phyloP scores from a whole-genome alignment of 2,888 invertebrate genomes.

The Epistrophe eligans region DNA sequence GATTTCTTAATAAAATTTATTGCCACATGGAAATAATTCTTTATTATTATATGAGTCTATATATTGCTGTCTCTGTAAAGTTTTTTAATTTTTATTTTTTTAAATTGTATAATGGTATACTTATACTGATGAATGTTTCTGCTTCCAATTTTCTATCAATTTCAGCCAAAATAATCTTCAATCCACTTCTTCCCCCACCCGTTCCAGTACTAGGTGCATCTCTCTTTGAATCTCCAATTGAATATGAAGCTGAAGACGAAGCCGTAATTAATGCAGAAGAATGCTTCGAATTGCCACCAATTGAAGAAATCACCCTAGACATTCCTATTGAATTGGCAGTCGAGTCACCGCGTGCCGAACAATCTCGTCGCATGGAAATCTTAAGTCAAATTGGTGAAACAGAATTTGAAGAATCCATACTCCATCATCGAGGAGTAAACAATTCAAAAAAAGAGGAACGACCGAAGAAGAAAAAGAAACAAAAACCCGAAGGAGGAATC shows the following conservation, averaged over 20 bases:
- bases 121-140: not conserved
- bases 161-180: constrained; percentile 81
- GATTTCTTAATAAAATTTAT: not conserved
- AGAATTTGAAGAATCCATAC: constrained; percentile 89
- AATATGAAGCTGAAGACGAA: constrained; percentile 84
- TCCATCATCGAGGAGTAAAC: constrained; percentile 86
- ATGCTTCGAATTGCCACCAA: constrained; percentile 89
- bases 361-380: constrained; percentile 86
- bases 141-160: not conserved
- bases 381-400: constrained; percentile 90
- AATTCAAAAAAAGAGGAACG: constrained; percentile 78
- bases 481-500: constrained; percentile 78
- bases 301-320: constrained; percentile 85
- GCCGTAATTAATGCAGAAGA: constrained; percentile 88
- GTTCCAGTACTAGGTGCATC: constrained; percentile 79
- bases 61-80: not conserved
- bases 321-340: constrained; percentile 83
- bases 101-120: too few species aligned
- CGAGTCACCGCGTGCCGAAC: constrained; percentile 81
- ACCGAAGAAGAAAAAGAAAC: constrained; percentile 61
- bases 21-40: not conserved
- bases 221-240: constrained; percentile 81
- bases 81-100: too few species aligned
- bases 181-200: constrained; percentile 82
- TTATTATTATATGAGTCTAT: not conserved